Base-by-base conservation (phyloP, 2,888 invertebrate genomes). In the Athripsodes cinereus region DNA sequence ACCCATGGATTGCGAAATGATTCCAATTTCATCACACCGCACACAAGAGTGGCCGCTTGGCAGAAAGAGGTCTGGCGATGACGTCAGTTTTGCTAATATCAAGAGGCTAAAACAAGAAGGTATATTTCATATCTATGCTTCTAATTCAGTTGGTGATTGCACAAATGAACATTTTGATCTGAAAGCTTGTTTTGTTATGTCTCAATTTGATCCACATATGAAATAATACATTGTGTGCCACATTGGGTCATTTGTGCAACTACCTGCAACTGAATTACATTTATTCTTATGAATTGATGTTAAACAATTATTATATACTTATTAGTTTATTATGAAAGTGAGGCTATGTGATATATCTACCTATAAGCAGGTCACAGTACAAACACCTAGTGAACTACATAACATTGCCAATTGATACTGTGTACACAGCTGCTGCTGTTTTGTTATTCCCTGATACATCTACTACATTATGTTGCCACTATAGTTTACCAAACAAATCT, bases 61-160 rank as follows among this genome's bases (percentile, higher is more conserved):
- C 18, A 73, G 75, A 65, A 79, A 79, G 65, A 71, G 78, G 64
- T 71, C 74, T 66, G 76, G 75, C 53, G 74, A 75, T 61, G 71
- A 71, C 58, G 69, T 65, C 58, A 70, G 70, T 59, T 70, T 69
- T 66, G 73, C 73, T 56, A 71, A 70, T 68, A 71, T 67, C 65
- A 79, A 79, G 65, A 75, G 78, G 54, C 66, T 71, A 62, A 50
- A 54, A 48, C 73, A 75, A 65, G 73, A 75, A 73, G 78, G 78
- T 79, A 77, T 68, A 73, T 68, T 65, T 49, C 34, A 44, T 47
- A 47, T 31, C 44, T 26, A 3, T 50, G 44, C 21, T 40, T 35
- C 26, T 31, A 20, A 8, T 47, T 53, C 40, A 34, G 53, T 56
- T 50, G 34, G 47, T 49, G 52, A 26, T 31, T 53, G 54, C 52